Conservation (phyloP, 2,888 invertebrate species). For the Venusia cambrica region DNA sequence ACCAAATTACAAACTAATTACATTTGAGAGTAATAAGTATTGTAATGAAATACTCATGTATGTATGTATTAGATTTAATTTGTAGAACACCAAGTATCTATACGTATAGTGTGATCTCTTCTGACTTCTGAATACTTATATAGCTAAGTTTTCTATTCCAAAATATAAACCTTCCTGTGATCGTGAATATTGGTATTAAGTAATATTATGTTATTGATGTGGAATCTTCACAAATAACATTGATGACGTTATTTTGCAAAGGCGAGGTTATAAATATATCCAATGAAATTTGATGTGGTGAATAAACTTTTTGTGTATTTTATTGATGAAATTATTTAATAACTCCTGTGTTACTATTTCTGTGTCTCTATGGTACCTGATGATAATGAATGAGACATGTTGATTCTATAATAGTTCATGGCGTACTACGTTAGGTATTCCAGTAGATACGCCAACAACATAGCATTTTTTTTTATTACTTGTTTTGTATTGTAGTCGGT, state of each 20-base stretch:
- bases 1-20: too few species aligned
- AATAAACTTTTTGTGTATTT: slow-evolving; percentile 79
- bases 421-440: too few species aligned
- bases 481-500: too few species aligned
- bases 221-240: slow-evolving; percentile 66
- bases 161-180: slow-evolving; percentile 77
- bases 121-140: slow-evolving; percentile 44
- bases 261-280: slow-evolving; percentile 58
- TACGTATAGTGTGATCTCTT: slow-evolving; percentile 40
- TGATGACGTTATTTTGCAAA: slow-evolving; percentile 75
- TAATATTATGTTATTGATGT: slow-evolving; percentile 59
- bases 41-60: slow-evolving; percentile 33
- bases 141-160: slow-evolving; percentile 78
- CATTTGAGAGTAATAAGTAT: too few species aligned
- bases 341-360: slow-evolving; percentile 32
- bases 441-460: too few species aligned
- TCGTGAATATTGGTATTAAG: slow-evolving; percentile 72
- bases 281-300: slow-evolving; percentile 76
- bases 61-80: slow-evolving; percentile 56
- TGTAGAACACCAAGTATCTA: slow-evolving; percentile 63
- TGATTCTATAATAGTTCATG: too few species aligned
- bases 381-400: too few species aligned
- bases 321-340: too few species aligned
- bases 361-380: not conserved
- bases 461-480: too few species aligned